phyloP scores from a whole-genome alignment of 2,888 invertebrate genomes.

The Pyralis farinalis region DNA sequence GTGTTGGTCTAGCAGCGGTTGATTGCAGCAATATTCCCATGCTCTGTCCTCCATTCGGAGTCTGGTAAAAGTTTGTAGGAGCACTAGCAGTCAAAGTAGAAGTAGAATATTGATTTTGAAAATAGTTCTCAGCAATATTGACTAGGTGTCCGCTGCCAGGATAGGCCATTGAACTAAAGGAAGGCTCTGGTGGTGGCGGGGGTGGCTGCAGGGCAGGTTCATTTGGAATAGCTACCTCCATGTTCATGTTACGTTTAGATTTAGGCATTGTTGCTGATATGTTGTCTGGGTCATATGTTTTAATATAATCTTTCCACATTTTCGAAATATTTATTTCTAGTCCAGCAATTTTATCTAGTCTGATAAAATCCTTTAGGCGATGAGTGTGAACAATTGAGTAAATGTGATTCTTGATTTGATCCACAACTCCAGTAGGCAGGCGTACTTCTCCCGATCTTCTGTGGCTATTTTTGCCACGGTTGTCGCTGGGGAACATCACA shows the following conservation, averaged over 20 bases:
- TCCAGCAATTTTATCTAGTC: conserved; percentile 77
- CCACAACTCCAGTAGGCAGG: conserved; percentile 67
- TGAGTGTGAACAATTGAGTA: conserved; percentile 77
- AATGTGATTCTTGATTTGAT: conserved; percentile 78
- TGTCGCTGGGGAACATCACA: conserved; percentile 80
- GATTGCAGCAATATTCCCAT: conserved; percentile 71
- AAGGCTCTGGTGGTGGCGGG: conserved; percentile 42
- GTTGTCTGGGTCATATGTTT: conserved; percentile 75
- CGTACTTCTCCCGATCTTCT: conserved; percentile 73
- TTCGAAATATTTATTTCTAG: conserved; percentile 80
- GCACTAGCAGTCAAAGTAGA: conserved; percentile 52
- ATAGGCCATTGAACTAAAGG: conserved; percentile 59
- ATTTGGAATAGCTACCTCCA: conserved; percentile 43
- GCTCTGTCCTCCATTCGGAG: conserved; percentile 60
- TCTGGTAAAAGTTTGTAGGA: conserved; percentile 67
- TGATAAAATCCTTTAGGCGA: conserved; percentile 73
- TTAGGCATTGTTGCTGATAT: conserved; percentile 71
- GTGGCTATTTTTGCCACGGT: conserved; percentile 77
- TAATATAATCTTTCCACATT: conserved; percentile 82
- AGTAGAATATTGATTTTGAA: conserved; percentile 72
- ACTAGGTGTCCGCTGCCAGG: conserved; percentile 72
- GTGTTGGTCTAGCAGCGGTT: conserved; percentile 52
- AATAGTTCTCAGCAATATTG: conserved; percentile 74
- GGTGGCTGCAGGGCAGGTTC: conserved; percentile 37
- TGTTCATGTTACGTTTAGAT: conserved; percentile 59